Base-by-base conservation (phyloP, 1,140 invertebrate species). In the Drosophila nebulosa region DNA sequence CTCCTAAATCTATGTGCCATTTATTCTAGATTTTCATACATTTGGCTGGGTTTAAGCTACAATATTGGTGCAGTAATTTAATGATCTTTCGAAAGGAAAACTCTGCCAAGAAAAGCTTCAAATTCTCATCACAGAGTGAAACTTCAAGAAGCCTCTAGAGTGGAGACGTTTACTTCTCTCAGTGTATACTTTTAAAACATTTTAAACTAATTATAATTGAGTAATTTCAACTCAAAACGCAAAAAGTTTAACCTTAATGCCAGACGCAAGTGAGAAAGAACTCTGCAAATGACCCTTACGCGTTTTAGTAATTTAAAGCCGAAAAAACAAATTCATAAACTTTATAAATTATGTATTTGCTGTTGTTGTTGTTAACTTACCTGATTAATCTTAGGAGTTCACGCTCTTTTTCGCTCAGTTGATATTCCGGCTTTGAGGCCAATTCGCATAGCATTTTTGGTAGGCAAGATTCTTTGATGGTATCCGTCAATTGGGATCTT, bases 401-500 rank as follows among this genome's bases (percentile, higher is more conserved):
- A 72, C 93, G 93, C 84, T 96, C 95, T 79, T 95, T 95, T 69
- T 95, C 95, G 22, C 93, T 94, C n/a, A 96, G 90, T 68, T 77
- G 94, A 93, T 86, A 94, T 93, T 85, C 95, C 92, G 46, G 94
- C 92, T 64, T 94, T 92, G 64, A 95, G 93, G 80, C 95, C 86
- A 96, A 88, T 91, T 96, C 95, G 79, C 95, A 96, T 24, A 96
- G 95, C 74, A 96, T 92, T 92, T 96, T 96, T 1, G 95, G 95
- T 60, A 96, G 91, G 91, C 95, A 96, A 4, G 93, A 90, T 39
- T 91, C 90, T 67, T 90, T 91, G 53, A 91, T 91, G 53, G 90
- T 86, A 64, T 90, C 90, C 36, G 90, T 73, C 2, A 91, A 63
- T 57, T 90, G 84, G 12, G 88, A 65, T 55, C 90, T 91, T 10